Base-by-base conservation (phyloP, 2,797 vertebrate species). In the Varecia variegata region DNA sequence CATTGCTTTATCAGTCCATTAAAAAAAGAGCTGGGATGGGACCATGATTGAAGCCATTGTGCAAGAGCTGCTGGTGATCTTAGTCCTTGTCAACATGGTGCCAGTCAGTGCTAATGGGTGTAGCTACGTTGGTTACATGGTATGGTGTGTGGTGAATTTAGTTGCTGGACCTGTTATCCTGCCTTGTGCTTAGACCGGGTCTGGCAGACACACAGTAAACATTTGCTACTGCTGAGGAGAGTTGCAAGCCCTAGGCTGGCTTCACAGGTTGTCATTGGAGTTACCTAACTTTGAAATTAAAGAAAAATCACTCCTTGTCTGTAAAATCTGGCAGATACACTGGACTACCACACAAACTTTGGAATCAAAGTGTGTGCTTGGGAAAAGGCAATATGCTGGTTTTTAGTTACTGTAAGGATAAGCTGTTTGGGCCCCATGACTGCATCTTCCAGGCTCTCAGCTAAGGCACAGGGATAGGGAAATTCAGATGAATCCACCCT, bases 241-340 rank as follows among this genome's bases (percentile, higher is more conserved):
- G 20, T 68, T 79, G 50, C 0, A 21, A 91, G 67, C 65, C 32
- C 38, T 71, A 52, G 56, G 32, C 4, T 79, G 30, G 50, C 62
- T 54, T 86, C 81, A 83, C 20, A 88, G 54, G 30, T 77, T 79
- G 71, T n/a, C 73, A 71, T 0, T 80, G 68, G 76, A 45, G 5
- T 68, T 93, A 68, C 12, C 38, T 70, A 92, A 87, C 25, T 88
- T 91, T 82, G 60, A 88, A 77, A 94, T 52, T 38, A 85, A 7
- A 74, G 71, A 88, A 96, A 96, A 96, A 82, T 82, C 27, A 82
- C n/a, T 45, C 25, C n/a, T 80, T 17, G 76, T 85, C n/a, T 83
- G 23, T 86, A 88, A 93, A 92, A 89, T 30, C 62, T 95, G 52
- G 45, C 30, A 87, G 71, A 76, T 85, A n/a, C 7, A 52, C 20